A percentile compares a stretch with the other conserved stretches of the same genome.
phyloP scores from a whole-genome alignment of 2,113 vertebrate species.

The Amphilophus citrinellus region DNA sequence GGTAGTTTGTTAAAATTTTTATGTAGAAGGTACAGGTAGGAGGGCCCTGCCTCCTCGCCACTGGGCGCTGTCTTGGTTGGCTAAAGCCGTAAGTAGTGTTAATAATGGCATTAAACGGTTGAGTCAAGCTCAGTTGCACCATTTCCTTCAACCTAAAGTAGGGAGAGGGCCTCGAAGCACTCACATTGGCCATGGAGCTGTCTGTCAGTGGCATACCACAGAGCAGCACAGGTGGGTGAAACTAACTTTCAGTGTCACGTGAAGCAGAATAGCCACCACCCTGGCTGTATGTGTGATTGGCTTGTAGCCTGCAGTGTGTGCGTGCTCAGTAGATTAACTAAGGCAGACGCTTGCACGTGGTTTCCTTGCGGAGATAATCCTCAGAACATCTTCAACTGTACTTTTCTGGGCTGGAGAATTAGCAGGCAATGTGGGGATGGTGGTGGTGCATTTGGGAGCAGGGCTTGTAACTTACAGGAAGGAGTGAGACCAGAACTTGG shows the following conservation, averaged over 20 bases:
- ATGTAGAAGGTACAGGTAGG: slow-evolving; percentile 63
- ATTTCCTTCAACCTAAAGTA: slow-evolving; percentile 67
- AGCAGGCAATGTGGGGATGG: slow-evolving; percentile 17
- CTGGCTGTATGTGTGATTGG: slow-evolving; percentile 44
- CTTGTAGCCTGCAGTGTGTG: slow-evolving; percentile 18
- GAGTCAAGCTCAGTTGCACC: slow-evolving; percentile 63
- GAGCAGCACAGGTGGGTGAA: slow-evolving; percentile 79
- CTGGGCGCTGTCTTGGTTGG: slow-evolving; percentile 74
- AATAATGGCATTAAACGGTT: slow-evolving; percentile 78
- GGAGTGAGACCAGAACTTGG: slow-evolving; percentile 30
- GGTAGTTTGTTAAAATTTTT: slow-evolving; percentile 34
- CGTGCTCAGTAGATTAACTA: slow-evolving; percentile 58
- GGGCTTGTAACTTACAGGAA: slow-evolving; percentile 32
- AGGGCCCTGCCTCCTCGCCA: slow-evolving; percentile 56
- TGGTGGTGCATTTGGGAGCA: slow-evolving; percentile 17
- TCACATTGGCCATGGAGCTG: slow-evolving; percentile 79
- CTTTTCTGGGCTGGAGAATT: slow-evolving; percentile 70
- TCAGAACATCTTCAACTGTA: slow-evolving; percentile 65
- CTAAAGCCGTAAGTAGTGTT: slow-evolving; percentile 77
- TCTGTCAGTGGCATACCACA: slow-evolving; percentile 71
- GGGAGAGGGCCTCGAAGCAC: slow-evolving; percentile 57
- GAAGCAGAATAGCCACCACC: slow-evolving; percentile 40
- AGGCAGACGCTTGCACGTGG: slow-evolving; percentile 62
- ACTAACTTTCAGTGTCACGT: slow-evolving; percentile 51
- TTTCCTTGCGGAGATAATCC: slow-evolving; percentile 66